Evolutionary conservation across 2,888 invertebrate species (phyloP), one percentile per base, ranked within the genome.

Genomic region (Rhodophaea formosa): DNA sequence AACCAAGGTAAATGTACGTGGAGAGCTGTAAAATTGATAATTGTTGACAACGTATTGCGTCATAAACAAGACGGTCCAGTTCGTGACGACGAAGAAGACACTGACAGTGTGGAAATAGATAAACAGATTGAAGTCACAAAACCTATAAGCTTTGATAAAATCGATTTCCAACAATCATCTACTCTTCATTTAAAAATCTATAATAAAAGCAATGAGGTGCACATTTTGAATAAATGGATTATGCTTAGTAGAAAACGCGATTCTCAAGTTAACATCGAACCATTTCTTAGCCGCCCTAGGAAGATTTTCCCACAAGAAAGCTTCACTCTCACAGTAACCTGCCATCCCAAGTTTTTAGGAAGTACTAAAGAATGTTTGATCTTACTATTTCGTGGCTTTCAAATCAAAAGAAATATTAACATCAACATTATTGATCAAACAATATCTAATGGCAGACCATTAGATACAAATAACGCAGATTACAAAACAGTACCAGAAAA

Each of bases 261-360:
- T 60, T 93, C 93, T 3, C 94, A 93, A 75, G 70, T 93, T 49
- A 75, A 68, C 49, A 74, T 94, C 52, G 75, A 72, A 35, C 93
- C 93, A 47, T 68, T 70, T 52, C 59, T 86, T 49, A 74, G 78
- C 59, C 76, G 76, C 10, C 75, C 79, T 14, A 69, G 74, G 39
- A 79, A 76, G 56, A 68, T 94, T 51, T 69, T 77, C 54, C 90
- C 93, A 0, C 75, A 77, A 2, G 75, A 89, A 62, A 79, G 79
- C 32, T 69, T 92, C 49, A 72, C 70, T 17, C 90, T 93, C 54
- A 80, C 71, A 42, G 86, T 95, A 56, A 81, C 78, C 58, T 94
- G 94, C 65, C 77, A 71, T 39, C 92, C 93, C 7, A 93, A 91
- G 78, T 93, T 93, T 75, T 83, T 94, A 58, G 95, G 95, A 1